These are phyloP conservation scores for Odontophorus gujanensis DNA, from an alignment of 2,113 vertebrate species.

Conservation along the genomic window DNA sequence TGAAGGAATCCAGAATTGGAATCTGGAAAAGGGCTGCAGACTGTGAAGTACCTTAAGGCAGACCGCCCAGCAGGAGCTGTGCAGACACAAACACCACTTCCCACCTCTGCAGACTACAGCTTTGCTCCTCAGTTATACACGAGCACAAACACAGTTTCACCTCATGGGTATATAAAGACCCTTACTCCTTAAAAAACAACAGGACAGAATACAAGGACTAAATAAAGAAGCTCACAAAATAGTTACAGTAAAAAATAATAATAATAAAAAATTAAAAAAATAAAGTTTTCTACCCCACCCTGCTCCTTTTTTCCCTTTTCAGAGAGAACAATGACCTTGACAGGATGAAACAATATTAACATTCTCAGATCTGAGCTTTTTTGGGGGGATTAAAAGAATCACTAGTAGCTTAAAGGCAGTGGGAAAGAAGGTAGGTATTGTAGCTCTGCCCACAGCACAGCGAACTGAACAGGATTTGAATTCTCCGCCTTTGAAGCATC, in stretches of 20 bases:
- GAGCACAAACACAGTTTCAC: background rate
- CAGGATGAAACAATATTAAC: background rate
- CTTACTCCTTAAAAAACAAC: background rate
- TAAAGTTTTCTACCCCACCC: background rate
- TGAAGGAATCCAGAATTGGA: background rate
- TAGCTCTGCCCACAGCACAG: background rate
- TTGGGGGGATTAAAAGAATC: background rate
- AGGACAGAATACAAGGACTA: background rate
- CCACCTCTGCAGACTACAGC: background rate
- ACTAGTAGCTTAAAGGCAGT: background rate
- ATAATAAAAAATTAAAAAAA: background rate
- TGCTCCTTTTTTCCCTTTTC: background rate
- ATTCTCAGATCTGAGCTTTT: background rate
- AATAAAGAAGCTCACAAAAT: background rate
- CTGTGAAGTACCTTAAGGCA: background rate
- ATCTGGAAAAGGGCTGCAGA: background rate
- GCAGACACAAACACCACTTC: background rate
- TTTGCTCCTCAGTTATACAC: background rate
- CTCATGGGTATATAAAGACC: background rate
- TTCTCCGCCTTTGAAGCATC: background rate
- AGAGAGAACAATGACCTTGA: background rate
- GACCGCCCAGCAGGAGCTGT: background rate
- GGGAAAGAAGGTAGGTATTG: background rate
- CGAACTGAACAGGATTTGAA: conserved; percentile 13
- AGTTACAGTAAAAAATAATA: background rate